Evolutionary conservation across 1,140 invertebrate genomes (phyloP), one percentile per base, ranked within the genome.

Genomic region (Meloidogyne hapla): DNA sequence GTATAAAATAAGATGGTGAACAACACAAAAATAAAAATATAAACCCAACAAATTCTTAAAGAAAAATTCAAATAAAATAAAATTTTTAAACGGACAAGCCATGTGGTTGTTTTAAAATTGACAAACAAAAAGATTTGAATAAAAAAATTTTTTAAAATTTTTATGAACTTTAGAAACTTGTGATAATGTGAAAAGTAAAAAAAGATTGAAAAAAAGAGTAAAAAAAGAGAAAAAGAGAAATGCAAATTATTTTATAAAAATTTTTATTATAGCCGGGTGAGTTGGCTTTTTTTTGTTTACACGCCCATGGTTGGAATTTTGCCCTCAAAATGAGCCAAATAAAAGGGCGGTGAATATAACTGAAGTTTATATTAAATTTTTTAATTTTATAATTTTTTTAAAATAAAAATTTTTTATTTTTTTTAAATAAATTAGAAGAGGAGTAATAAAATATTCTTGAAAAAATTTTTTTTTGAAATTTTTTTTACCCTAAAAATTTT

Each of bases 321-420:
- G 18, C 33, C 10, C 68, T 15, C 68, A 42, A 56, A 42, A 56
- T 12, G 15, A 21, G 40, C 13, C 12, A 69, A 25, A 13, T 28
- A 70, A 70, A 70, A 70, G 61, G 15, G 18, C 69, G 67, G 8
- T n/a, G n/a, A n/a, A 56, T 42, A 10, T 42, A 2, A 42, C n/a
- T 42, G 13, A 6, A 33, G 4, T 33, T 8, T 0, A 33, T 33
- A 33, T 33, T 6, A 33, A 33, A 33, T 33, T 33, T 33, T 0
- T 0, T 8, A 33, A 0, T 33, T 33, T 6, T 33, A 33, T 6
- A 33, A 33, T 33, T 12, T 42, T 56, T 15, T n/a, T 56, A 56
- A 56, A 15, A 56, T 56, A n/a, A n/a, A 48, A 18, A 5, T 4
- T 18, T 48, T 48, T 18, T 18, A 12, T 12, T 42, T 42, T 45